phyloP scores from a whole-genome alignment of 2,113 vertebrate genomes.

The Rhizomys pruinosus region DNA sequence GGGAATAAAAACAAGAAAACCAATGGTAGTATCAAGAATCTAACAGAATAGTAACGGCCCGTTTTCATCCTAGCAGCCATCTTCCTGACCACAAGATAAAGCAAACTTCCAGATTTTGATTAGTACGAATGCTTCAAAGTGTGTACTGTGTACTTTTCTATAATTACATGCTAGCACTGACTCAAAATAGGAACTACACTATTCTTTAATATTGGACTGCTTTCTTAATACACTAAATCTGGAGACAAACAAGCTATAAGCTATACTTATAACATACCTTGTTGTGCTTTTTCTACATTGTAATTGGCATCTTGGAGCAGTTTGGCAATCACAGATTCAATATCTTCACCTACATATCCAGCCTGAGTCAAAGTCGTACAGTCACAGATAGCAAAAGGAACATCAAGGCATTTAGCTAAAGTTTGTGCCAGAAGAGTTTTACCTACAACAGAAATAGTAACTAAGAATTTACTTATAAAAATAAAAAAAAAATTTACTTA shows the following conservation, averaged over 20 bases:
- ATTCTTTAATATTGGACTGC: slow-evolving; percentile 23
- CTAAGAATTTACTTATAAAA: slow-evolving; percentile 59
- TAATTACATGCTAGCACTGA: slow-evolving; percentile 49
- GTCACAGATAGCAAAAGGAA: slow-evolving; percentile 98
- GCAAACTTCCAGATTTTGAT: background rate
- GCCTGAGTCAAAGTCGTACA: slow-evolving; percentile 98
- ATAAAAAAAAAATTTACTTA: too few species aligned
- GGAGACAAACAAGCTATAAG: background rate
- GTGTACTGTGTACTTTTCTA: background rate
- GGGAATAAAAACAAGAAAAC: background rate
- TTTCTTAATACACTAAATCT: slow-evolving; percentile 5
- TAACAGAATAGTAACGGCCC: background rate
- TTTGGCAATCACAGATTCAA: slow-evolving; percentile 98
- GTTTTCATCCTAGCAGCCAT: slow-evolving; percentile 9
- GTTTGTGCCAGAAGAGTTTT: slow-evolving; percentile 98
- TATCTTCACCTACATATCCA: slow-evolving; percentile 98
- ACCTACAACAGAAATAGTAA: slow-evolving; percentile 86
- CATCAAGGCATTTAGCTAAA: slow-evolving; percentile 96
- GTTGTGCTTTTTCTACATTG: slow-evolving; percentile 97
- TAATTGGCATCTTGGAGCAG: slow-evolving; percentile 98
- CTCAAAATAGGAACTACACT: slow-evolving; percentile 56
- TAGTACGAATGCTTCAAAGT: background rate
- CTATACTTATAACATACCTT: slow-evolving; percentile 88
- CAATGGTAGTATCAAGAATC: background rate
- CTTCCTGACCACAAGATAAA: slow-evolving; percentile 35